Conservation (phyloP, 2,797 vertebrate genomes). For the Kryptopterus vitreolus region DNA sequence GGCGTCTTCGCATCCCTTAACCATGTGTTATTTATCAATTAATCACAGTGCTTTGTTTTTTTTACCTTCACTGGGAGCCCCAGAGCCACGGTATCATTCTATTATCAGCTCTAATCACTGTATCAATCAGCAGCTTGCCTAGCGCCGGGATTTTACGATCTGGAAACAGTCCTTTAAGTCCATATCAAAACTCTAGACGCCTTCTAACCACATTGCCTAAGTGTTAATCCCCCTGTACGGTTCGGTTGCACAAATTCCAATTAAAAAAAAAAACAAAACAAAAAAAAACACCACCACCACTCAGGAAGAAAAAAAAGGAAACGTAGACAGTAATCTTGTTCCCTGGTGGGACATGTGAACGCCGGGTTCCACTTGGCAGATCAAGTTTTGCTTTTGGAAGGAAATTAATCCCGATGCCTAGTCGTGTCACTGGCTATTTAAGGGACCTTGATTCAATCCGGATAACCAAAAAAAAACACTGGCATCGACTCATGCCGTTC, state of each 20-base stretch:
- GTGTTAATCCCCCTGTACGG: constrained; percentile 64
- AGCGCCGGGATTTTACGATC: constrained; percentile 64
- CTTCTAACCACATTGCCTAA: constrained; percentile 43
- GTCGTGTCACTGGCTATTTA: constrained; percentile 23
- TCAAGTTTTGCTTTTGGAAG: constrained; percentile 23
- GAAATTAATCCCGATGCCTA: constrained; percentile 17
- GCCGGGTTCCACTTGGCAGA: not conserved
- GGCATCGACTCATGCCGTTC: not conserved
- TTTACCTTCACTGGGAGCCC: not conserved
- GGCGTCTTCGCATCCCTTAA: not conserved
- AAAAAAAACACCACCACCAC: no score
- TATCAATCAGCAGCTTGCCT: constrained; percentile 20
- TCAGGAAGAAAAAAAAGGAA: no score
- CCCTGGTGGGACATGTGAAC: not conserved
- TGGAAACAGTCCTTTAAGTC: constrained; percentile 61
- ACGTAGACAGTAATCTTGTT: constrained; percentile 9
- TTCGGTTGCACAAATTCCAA: constrained; percentile 61
- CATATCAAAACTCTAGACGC: constrained; percentile 55
- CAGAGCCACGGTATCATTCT: not conserved
- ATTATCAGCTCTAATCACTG: not conserved
- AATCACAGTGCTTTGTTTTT: not conserved
- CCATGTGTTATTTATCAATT: not conserved
- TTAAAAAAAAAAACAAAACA: constrained; percentile 27
- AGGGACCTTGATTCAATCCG: not conserved
- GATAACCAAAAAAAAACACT: not conserved